Evolutionary conservation across 2,797 vertebrate species (phyloP).

Genomic region (Acipenser oxyrinchus): DNA sequence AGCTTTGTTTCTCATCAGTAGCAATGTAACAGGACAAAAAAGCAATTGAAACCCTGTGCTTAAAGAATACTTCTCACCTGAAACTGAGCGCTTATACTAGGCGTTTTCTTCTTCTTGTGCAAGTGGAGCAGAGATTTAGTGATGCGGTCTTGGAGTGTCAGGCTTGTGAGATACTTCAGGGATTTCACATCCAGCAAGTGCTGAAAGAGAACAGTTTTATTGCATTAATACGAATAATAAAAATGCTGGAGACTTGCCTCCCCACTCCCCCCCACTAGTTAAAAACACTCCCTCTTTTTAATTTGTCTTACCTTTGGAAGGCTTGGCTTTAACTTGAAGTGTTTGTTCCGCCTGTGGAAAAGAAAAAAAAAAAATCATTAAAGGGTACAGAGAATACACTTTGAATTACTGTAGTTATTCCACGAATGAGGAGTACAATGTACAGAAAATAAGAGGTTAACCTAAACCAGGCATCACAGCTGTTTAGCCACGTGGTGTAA

Average conservation of each 20-base stretch:
- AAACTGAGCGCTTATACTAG: slow-evolving; percentile 96
- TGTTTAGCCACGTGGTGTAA: too few relatives aligned
- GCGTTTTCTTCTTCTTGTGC: slow-evolving; percentile 98
- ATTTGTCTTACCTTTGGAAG: slow-evolving; percentile 82
- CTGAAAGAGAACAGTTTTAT: slow-evolving; percentile 43
- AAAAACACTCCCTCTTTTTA: too few relatives aligned
- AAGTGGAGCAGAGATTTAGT: slow-evolving; percentile 96
- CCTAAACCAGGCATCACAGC: too few relatives aligned
- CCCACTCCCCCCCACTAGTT: neutral
- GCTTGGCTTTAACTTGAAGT: slow-evolving; percentile 77
- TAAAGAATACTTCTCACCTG: slow-evolving; percentile 60
- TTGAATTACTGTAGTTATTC: too few relatives aligned
- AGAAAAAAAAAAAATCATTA: slow-evolving; percentile 7
- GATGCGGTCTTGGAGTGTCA: slow-evolving; percentile 92
- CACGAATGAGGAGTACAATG: too few relatives aligned
- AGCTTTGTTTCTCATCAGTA: too few relatives aligned
- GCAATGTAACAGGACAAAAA: too few relatives aligned
- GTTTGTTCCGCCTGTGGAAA: slow-evolving; percentile 81
- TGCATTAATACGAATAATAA: neutral
- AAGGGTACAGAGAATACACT: too few relatives aligned
- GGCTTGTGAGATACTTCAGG: slow-evolving; percentile 85
- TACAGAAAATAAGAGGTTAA: too few relatives aligned
- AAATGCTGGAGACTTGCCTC: neutral
- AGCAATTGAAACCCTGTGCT: too few relatives aligned
- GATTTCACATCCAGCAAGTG: slow-evolving; percentile 91